Evolutionary conservation across 2,113 vertebrate genomes (phyloP).

Genomic region (Stigmatopora nigra): DNA sequence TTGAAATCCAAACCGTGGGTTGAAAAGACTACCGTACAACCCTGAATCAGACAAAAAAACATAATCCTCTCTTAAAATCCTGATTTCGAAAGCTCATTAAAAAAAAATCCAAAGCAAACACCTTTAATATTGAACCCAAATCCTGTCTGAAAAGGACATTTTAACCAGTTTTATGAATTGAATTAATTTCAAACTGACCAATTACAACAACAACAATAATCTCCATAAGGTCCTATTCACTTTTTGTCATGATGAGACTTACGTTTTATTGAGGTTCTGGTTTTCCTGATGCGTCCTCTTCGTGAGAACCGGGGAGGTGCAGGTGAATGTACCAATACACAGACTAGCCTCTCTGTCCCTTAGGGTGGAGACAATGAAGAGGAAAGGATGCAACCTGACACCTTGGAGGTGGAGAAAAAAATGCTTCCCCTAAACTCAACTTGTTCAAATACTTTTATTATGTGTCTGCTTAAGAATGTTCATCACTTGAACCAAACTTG

Average conservation of each 20-base stretch:
- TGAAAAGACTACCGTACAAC: no score
- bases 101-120: neutral
- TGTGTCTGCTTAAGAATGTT: neutral
- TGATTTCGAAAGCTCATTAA: neutral
- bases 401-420: slow-evolving; percentile 12
- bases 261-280: neutral
- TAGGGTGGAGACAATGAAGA: slow-evolving; percentile 43
- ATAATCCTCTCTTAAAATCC: neutral
- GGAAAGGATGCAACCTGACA: slow-evolving; percentile 38
- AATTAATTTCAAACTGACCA: neutral
- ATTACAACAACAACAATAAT: neutral
- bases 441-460: neutral
- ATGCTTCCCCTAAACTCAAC: neutral
- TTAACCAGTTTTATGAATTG: neutral
- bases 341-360: slow-evolving; percentile 16
- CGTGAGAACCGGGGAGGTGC: slow-evolving; percentile 34
- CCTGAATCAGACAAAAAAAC: no score
- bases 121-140: neutral
- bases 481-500: neutral
- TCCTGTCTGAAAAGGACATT: neutral
- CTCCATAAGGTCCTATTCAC: no score
- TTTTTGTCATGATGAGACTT: neutral
- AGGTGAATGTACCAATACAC: slow-evolving; percentile 46
- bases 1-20: no score
- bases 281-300: neutral